Percentiles rank a stretch among this genome's conserved stretches.
Evolutionary conservation across 2,113 vertebrate species (phyloP).

Genomic region (Crotalus tigris): DNA sequence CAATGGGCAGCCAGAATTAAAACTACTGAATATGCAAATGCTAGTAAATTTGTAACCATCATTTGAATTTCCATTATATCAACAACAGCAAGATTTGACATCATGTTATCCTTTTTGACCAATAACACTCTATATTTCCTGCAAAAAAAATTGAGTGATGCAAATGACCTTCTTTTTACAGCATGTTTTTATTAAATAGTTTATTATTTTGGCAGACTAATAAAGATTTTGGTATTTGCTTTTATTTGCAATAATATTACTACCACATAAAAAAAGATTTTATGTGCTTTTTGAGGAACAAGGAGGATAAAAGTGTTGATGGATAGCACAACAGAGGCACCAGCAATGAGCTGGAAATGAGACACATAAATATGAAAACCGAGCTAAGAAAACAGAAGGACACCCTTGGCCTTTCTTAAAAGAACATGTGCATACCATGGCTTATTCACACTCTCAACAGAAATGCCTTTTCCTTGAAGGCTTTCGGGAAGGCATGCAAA

Average conservation of each 20-base stretch:
- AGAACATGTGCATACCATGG: conserved; percentile 83
- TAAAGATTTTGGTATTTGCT: conserved; percentile 90
- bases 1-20: conserved; percentile 49
- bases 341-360: conserved; percentile 96
- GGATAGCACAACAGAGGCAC: conserved; percentile 89
- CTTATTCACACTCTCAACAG: conserved; percentile 86
- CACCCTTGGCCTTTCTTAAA: conserved; percentile 97
- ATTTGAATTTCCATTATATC: conserved; percentile 60
- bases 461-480: conserved; percentile 73
- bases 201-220: conserved; percentile 91
- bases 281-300: conserved; percentile 91
- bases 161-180: conserved; percentile 90
- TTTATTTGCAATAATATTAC: conserved; percentile 92
- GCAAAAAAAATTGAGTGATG: conserved; percentile 81
- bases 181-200: conserved; percentile 91
- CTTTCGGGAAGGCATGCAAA: conserved; percentile 58
- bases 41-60: conserved; percentile 64
- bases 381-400: conserved; percentile 86
- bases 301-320: conserved; percentile 96
- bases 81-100: conserved; percentile 73
- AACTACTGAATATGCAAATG: conserved; percentile 63
- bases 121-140: conserved; percentile 78
- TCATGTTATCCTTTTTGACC: conserved; percentile 77
- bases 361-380: conserved; percentile 98
- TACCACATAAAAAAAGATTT: conserved; percentile 90